Evolutionary conservation across 2,113 vertebrate genomes (phyloP).

Genomic region (Perca fluviatilis): DNA sequence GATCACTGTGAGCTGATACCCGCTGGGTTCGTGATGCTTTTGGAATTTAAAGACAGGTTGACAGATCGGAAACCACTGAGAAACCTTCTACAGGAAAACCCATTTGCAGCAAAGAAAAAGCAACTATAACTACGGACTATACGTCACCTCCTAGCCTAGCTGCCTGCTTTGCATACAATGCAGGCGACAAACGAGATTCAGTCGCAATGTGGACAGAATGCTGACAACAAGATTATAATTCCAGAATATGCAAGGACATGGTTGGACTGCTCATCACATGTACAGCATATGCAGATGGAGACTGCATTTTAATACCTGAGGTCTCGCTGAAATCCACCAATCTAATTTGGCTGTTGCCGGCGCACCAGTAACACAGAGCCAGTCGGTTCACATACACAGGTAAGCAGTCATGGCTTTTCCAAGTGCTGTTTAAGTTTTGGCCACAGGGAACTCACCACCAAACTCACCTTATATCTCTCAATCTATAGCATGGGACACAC

Average conservation of each 20-base stretch:
- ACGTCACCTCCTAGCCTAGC: too few species aligned
- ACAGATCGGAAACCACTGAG: not conserved
- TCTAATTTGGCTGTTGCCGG: conserved; percentile 19
- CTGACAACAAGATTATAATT: conserved; percentile 33
- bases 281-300: not conserved
- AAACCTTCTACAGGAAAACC: not conserved
- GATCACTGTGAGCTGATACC: not conserved
- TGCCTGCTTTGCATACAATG: conserved; percentile 28
- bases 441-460: conserved; percentile 27
- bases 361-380: conserved; percentile 4
- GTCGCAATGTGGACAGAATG: conserved; percentile 40
- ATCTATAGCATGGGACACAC: conserved; percentile 28
- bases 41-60: not conserved
- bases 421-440: conserved; percentile 47
- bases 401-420: conserved; percentile 25
- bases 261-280: conserved; percentile 16
- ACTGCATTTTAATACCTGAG: conserved; percentile 23
- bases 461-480: conserved; percentile 56
- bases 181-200: conserved; percentile 21
- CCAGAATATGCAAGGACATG: conserved; percentile 8
- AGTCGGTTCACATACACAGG: not conserved
- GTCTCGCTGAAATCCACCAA: conserved; percentile 8
- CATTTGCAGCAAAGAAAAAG: not conserved
- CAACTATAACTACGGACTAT: not conserved
- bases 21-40: not conserved